phyloP scores from a whole-genome alignment of 2,797 vertebrate species.

The Sebastes ruberrimus region DNA sequence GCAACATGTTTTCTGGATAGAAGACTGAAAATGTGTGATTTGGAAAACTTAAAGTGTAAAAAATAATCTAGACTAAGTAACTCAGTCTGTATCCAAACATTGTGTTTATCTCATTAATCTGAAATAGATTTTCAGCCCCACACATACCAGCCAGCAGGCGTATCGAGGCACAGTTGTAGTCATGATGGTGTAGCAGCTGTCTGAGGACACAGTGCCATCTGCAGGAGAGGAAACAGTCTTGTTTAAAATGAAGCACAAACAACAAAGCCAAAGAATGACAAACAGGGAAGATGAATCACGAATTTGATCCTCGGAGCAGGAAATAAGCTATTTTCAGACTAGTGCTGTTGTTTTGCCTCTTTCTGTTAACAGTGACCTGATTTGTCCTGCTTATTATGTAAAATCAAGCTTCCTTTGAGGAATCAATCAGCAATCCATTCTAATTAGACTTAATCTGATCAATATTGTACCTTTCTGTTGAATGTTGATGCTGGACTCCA shows the following conservation, averaged over 20 bases:
- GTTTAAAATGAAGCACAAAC: not conserved
- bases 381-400: constrained; percentile 1
- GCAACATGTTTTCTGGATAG: not conserved
- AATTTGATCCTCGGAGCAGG: constrained; percentile 1
- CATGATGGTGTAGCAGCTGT: constrained; percentile 89
- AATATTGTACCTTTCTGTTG: constrained; percentile 87
- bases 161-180: constrained; percentile 90
- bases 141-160: constrained; percentile 91
- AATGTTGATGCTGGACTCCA: constrained; percentile 91
- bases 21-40: not conserved
- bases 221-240: constrained; percentile 69
- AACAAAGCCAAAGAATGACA: constrained; percentile 25
- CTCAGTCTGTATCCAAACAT: not conserved
- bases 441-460: constrained; percentile 15
- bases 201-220: constrained; percentile 91
- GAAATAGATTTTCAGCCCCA: not conserved
- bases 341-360: not conserved
- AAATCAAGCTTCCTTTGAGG: constrained; percentile 30
- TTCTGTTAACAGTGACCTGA: constrained; percentile 6
- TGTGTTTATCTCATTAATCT: not conserved
- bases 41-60: not conserved
- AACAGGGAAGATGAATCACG: constrained; percentile 11
- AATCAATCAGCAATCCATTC: constrained; percentile 25
- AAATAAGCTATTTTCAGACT: constrained; percentile 32
- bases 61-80: not conserved